A percentile compares a stretch with the other conserved stretches of the same genome.
Evolutionary conservation across 2,113 vertebrate genomes (phyloP).

Genomic region (Buteo buteo): DNA sequence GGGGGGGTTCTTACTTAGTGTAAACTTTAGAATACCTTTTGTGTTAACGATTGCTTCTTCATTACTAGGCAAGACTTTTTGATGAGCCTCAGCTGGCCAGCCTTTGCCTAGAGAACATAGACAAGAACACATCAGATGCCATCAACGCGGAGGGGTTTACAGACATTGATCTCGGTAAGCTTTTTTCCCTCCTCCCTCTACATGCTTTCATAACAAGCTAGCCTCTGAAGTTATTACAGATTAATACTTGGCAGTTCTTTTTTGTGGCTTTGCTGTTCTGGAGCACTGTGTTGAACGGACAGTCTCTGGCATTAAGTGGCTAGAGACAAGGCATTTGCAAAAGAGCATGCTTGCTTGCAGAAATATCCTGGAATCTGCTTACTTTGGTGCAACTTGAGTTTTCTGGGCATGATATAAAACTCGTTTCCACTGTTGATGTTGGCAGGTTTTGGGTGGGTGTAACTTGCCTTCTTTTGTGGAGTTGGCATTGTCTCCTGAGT

Average conservation of each 20-base stretch:
- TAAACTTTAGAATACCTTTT: background rate
- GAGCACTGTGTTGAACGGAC: background rate
- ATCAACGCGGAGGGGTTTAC: constrained; percentile 94
- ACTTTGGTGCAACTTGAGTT: background rate
- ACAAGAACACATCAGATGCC: constrained; percentile 94
- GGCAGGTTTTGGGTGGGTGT: constrained; percentile 23
- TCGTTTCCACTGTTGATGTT: background rate
- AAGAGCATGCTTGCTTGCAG: background rate
- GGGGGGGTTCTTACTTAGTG: too few relatives aligned
- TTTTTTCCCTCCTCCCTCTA: background rate
- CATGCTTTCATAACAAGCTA: background rate
- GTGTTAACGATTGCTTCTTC: background rate
- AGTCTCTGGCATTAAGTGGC: background rate
- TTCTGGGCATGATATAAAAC: background rate
- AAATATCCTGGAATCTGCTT: background rate
- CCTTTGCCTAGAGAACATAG: constrained; percentile 95
- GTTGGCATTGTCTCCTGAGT: background rate
- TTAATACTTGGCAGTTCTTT: background rate
- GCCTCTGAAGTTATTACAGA: background rate
- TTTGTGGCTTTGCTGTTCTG: background rate
- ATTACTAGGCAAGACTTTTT: constrained; percentile 86
- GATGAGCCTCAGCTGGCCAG: constrained; percentile 96
- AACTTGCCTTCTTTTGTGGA: background rate
- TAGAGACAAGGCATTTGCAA: background rate
- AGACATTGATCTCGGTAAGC: constrained; percentile 91